Percentiles rank a stretch among this genome's conserved stretches.
Conservation (phyloP, 2,888 invertebrate genomes). For the Agonum fuliginosum region DNA sequence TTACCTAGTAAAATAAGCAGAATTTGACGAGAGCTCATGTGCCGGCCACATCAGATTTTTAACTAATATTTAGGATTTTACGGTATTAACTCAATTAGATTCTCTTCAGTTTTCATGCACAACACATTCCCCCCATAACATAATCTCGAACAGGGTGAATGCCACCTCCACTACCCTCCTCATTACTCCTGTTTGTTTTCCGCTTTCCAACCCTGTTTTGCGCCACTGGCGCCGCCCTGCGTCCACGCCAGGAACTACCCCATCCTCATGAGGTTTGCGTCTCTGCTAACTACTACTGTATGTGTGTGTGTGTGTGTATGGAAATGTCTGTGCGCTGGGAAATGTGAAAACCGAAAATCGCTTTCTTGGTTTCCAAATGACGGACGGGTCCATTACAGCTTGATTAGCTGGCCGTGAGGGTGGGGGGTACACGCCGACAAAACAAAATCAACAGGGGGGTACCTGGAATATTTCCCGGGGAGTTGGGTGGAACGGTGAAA, state of each 20-base stretch:
- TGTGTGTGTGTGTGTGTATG: neutral
- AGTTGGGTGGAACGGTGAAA: neutral
- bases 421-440: neutral
- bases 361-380: conserved; percentile 32
- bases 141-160: neutral
- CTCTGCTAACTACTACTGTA: conserved; percentile 10
- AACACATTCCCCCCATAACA: no score
- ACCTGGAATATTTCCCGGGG: neutral
- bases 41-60: no score
- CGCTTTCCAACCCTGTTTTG: neutral
- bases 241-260: neutral
- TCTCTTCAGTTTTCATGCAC: no score
- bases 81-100: no score
- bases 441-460: conserved; percentile 11
- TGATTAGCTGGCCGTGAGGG: conserved; percentile 20
- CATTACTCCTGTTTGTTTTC: neutral
- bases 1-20: no score
- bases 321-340: conserved; percentile 9
- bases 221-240: neutral
- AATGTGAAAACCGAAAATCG: conserved; percentile 5
- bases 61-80: no score
- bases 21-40: no score
- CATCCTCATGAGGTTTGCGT: neutral
- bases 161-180: no score
- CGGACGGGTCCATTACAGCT: conserved; percentile 38